Percentiles rank a stretch among this genome's conserved stretches.
Evolutionary conservation across 2,797 vertebrate species (phyloP).

Genomic region (Sebastes matsubarae): DNA sequence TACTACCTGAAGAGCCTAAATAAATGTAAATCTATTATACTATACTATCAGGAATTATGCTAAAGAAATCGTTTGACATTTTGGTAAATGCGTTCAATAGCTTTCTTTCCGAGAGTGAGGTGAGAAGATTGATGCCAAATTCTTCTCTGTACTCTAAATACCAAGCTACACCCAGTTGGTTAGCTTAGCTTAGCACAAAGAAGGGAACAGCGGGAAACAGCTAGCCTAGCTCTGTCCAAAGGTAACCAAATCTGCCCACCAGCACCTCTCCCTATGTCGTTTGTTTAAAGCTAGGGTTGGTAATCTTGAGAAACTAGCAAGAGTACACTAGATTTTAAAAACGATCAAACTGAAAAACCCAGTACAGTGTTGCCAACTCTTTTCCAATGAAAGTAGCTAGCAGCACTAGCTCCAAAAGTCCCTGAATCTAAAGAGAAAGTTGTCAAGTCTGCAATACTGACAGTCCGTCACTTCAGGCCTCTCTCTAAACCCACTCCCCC

Average conservation of each 20-base stretch:
- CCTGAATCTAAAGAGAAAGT: no score
- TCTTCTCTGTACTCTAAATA: not conserved
- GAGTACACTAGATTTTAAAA: no score
- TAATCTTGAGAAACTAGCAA: no score
- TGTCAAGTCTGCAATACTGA: no score
- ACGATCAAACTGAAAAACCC: fast-evolving
- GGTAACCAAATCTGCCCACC: not conserved
- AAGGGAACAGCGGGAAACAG: not conserved
- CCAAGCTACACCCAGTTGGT: not conserved
- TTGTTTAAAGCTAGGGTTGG: no score
- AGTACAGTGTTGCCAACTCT: no score
- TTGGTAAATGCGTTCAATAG: not conserved
- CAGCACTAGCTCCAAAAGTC: no score
- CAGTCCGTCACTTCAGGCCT: no score
- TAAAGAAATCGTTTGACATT: not conserved
- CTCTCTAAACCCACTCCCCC: no score
- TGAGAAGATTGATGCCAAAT: not conserved
- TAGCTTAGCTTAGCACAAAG: slow-evolving; percentile 6
- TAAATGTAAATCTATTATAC: not conserved
- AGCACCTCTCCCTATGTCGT: not conserved
- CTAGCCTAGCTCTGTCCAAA: not conserved
- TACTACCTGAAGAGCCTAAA: not conserved
- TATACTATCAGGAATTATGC: not conserved
- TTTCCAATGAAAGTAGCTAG: no score
- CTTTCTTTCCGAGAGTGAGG: not conserved